A percentile compares a stretch with the other conserved stretches of the same genome.
Conservation (phyloP, 2,888 invertebrate genomes). For the Nesidiocoris tenuis region DNA sequence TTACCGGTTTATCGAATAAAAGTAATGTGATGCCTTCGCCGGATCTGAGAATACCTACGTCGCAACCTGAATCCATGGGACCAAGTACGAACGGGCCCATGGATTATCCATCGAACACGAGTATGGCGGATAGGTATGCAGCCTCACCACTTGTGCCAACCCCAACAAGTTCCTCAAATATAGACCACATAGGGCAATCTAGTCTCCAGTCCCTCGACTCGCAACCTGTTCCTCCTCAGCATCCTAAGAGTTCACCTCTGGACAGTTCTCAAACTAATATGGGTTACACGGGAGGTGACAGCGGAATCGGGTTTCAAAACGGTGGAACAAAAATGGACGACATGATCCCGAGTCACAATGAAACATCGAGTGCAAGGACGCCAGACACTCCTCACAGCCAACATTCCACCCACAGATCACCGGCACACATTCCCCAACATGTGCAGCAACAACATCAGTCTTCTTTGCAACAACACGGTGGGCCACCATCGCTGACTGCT, state of each 20-base stretch:
- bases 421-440: slow-evolving; percentile 33
- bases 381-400: slow-evolving; percentile 12
- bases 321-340: slow-evolving; percentile 57
- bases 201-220: slow-evolving; percentile 52
- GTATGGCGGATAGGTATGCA: slow-evolving; percentile 53
- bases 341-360: slow-evolving; percentile 51
- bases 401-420: slow-evolving; percentile 22
- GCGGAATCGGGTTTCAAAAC: slow-evolving; percentile 53
- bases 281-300: slow-evolving; percentile 36
- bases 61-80: slow-evolving; percentile 44
- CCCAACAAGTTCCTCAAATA: slow-evolving; percentile 53
- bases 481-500: slow-evolving; percentile 12
- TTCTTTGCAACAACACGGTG: slow-evolving; percentile 13
- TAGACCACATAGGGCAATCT: slow-evolving; percentile 56
- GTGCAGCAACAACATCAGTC: slow-evolving; percentile 10
- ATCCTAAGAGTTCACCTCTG: slow-evolving; percentile 8
- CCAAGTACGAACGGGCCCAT: slow-evolving; percentile 47
- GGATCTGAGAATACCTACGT: slow-evolving; percentile 46
- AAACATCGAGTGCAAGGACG: slow-evolving; percentile 5
- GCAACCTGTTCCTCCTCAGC: slow-evolving; percentile 49
- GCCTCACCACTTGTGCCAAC: slow-evolving; percentile 51
- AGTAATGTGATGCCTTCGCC: slow-evolving; percentile 41
- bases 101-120: slow-evolving; percentile 53
- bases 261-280: slow-evolving; percentile 41
- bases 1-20: slow-evolving; percentile 39